These are phyloP conservation scores for Rhagologus leucostigma DNA, from an alignment of 2,113 vertebrate genomes.

Conservation along the genomic window DNA sequence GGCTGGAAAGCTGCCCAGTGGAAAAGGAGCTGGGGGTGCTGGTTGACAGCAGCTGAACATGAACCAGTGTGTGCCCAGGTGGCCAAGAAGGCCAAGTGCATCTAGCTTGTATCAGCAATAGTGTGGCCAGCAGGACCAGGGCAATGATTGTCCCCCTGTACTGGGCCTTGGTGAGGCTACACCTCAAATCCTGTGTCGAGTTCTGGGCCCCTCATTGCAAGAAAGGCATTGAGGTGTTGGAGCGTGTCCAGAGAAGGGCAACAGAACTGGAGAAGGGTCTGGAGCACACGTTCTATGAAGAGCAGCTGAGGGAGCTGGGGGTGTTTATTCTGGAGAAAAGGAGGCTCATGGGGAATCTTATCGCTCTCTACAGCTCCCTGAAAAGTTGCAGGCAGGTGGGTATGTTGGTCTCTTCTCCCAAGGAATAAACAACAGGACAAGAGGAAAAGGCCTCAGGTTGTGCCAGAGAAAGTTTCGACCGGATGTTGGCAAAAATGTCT, in stretches of 20 bases:
- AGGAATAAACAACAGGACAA: neutral
- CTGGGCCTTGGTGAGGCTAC: neutral
- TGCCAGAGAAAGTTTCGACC: neutral
- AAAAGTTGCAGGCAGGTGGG: neutral
- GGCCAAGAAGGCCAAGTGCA: neutral
- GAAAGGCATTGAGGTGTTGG: neutral
- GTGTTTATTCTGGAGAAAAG: neutral
- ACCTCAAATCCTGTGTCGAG: neutral
- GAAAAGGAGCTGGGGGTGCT: neutral
- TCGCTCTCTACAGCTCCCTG: neutral
- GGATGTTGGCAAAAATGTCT: neutral
- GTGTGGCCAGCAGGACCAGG: neutral
- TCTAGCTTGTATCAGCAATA: neutral
- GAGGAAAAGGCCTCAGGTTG: neutral
- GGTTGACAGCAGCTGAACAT: neutral
- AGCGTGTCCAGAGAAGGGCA: fast-evolving
- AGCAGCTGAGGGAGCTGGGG: neutral
- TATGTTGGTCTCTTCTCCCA: neutral
- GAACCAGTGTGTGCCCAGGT: neutral
- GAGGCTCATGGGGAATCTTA: neutral
- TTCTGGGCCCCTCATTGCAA: fast-evolving
- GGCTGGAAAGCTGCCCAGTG: neutral
- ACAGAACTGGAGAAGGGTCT: neutral
- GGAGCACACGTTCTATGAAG: neutral
- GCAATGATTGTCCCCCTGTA: fast-evolving